A percentile compares a stretch with the other conserved stretches of the same genome.
phyloP scores from a whole-genome alignment of 2,797 vertebrate genomes.

The Sebastes baramenuke region DNA sequence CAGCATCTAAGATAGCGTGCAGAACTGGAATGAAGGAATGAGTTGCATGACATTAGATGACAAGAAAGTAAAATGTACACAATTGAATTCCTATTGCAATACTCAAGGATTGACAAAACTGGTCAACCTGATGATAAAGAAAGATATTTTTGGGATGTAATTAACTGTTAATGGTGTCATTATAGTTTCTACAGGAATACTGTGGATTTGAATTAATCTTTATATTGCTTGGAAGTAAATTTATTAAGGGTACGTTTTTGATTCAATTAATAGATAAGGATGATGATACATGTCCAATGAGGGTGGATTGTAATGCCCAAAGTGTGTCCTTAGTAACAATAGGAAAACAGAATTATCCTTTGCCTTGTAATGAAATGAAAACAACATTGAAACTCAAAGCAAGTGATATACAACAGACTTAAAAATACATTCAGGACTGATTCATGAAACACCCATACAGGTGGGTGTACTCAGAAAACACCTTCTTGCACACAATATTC shows the following conservation, averaged over 20 bases:
- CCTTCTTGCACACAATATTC: constrained; percentile 36
- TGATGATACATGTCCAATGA: constrained; percentile 46
- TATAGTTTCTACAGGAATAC: background rate
- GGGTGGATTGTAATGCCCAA: constrained; percentile 29
- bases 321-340: constrained; percentile 63
- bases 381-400: constrained; percentile 59
- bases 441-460: constrained; percentile 46
- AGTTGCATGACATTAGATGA: constrained; percentile 68
- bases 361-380: constrained; percentile 64
- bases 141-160: background rate
- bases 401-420: constrained; percentile 48
- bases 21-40: constrained; percentile 76
- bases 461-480: constrained; percentile 32
- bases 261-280: constrained; percentile 18
- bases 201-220: constrained; percentile 17
- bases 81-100: constrained; percentile 77
- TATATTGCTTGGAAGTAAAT: background rate
- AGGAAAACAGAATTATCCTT: constrained; percentile 69
- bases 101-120: background rate
- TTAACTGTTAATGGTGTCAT: background rate
- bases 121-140: constrained; percentile 12
- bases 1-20: constrained; percentile 70
- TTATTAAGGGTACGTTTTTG: background rate
- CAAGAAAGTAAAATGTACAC: constrained; percentile 39
- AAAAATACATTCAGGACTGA: constrained; percentile 48